Conservation (phyloP, 2,888 invertebrate species). For the Tipula confusa region DNA sequence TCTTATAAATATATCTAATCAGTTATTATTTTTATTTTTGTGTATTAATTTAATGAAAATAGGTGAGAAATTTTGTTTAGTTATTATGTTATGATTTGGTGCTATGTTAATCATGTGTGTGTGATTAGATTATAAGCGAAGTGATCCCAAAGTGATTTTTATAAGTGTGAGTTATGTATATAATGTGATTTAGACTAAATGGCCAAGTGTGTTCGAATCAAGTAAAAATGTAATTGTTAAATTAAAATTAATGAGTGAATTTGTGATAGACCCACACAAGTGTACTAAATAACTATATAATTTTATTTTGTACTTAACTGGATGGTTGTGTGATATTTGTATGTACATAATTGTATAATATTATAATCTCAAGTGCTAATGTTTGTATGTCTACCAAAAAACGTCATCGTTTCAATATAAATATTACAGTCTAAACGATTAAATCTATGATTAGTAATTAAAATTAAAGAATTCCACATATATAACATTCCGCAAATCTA, state of each 20-base stretch:
- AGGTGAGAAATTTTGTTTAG: neutral
- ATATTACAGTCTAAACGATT: neutral
- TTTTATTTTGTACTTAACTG: neutral
- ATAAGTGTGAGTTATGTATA: no score
- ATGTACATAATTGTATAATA: no score
- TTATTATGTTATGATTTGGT: neutral
- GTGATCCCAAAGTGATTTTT: no score
- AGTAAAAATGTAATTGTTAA: neutral
- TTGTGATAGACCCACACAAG: neutral
- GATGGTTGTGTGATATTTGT: neutral
- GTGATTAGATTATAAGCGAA: no score
- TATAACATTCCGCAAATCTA: neutral
- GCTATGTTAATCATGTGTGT: no score
- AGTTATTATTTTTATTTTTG: neutral
- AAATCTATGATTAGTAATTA: neutral
- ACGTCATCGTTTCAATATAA: neutral
- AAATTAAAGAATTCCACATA: neutral
- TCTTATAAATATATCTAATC: neutral
- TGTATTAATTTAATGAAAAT: neutral
- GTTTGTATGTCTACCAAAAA: neutral
- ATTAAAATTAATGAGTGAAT: neutral
- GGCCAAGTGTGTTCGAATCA: neutral
- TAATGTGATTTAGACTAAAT: neutral
- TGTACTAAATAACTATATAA: neutral
- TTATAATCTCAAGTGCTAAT: neutral